Percentiles rank a stretch among this genome's conserved stretches.
These are phyloP conservation scores for Danio kyathit DNA, from an alignment of 2,797 vertebrate genomes.

Conservation along the genomic window DNA sequence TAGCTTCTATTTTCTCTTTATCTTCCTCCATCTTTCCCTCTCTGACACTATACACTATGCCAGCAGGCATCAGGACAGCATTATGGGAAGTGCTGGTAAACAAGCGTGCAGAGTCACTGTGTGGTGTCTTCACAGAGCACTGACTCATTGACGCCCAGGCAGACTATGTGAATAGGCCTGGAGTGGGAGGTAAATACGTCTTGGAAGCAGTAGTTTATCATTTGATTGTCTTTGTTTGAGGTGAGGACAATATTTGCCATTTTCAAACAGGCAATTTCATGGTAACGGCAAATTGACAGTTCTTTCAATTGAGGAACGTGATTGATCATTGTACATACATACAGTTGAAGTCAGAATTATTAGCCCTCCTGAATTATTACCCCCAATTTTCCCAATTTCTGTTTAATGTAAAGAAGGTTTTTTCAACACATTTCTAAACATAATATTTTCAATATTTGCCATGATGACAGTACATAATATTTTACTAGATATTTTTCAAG, in stretches of 20 bases:
- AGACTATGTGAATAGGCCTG: slow-evolving; percentile 16
- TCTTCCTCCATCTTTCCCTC: slow-evolving; percentile 1
- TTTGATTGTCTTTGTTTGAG: slow-evolving; percentile 25
- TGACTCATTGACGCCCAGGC: slow-evolving; percentile 29
- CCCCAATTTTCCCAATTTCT: too few species aligned
- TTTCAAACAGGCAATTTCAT: background rate
- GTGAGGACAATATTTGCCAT: background rate
- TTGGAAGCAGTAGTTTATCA: slow-evolving; percentile 11
- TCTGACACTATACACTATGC: slow-evolving; percentile 12
- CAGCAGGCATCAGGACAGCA: slow-evolving; percentile 23
- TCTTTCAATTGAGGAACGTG: background rate
- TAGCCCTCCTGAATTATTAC: too few species aligned
- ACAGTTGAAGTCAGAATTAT: too few species aligned
- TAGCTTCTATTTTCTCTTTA: slow-evolving; percentile 16
- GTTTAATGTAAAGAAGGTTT: too few species aligned
- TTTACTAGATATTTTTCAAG: too few species aligned
- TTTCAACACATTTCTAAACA: too few species aligned
- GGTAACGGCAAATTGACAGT: background rate
- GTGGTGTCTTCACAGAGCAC: slow-evolving; percentile 36
- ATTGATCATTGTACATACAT: background rate
- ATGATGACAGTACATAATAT: too few species aligned
- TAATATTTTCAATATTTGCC: too few species aligned
- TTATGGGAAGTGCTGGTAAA: slow-evolving; percentile 48
- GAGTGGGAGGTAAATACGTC: slow-evolving; percentile 18
- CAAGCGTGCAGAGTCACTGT: slow-evolving; percentile 39